Percentiles rank a stretch among this genome's conserved stretches.
These are phyloP conservation scores for Drosophila kuntzei DNA, from an alignment of 2,888 invertebrate genomes.

Conservation along the genomic window DNA sequence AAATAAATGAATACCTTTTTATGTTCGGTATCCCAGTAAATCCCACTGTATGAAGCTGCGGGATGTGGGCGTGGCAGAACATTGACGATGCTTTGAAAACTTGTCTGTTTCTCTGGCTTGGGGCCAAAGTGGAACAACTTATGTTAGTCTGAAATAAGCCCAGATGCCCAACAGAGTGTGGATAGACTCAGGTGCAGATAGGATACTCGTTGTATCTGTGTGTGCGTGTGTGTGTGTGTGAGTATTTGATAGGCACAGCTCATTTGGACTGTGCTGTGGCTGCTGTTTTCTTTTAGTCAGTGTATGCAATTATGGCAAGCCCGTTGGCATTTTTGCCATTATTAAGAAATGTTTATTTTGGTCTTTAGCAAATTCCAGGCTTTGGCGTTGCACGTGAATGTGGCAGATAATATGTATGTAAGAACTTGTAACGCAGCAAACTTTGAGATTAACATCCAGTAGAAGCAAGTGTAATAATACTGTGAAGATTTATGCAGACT, in stretches of 20 bases:
- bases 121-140: slow-evolving; percentile 41
- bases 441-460: neutral
- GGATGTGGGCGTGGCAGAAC: slow-evolving; percentile 24
- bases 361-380: slow-evolving; percentile 8
- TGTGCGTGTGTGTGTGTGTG: slow-evolving; percentile 9
- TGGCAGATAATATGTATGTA: no score
- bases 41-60: slow-evolving; percentile 23
- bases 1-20: neutral
- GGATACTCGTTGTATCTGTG: slow-evolving; percentile 3
- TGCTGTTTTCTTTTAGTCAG: slow-evolving; percentile 47
- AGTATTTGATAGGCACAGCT: slow-evolving; percentile 28
- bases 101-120: slow-evolving; percentile 49
- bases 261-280: slow-evolving; percentile 40
- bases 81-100: slow-evolving; percentile 15
- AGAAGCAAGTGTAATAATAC: slow-evolving; percentile 1
- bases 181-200: slow-evolving; percentile 14
- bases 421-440: neutral
- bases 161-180: slow-evolving; percentile 10
- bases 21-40: neutral
- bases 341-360: slow-evolving; percentile 42
- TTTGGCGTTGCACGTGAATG: slow-evolving; percentile 1
- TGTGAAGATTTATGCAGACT: neutral
- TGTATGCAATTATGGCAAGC: slow-evolving; percentile 64
- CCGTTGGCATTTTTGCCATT: slow-evolving; percentile 44
- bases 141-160: slow-evolving; percentile 42